Evolutionary conservation across 2,113 vertebrate genomes (phyloP).

Genomic region (Pangasianodon hypophthalmus): DNA sequence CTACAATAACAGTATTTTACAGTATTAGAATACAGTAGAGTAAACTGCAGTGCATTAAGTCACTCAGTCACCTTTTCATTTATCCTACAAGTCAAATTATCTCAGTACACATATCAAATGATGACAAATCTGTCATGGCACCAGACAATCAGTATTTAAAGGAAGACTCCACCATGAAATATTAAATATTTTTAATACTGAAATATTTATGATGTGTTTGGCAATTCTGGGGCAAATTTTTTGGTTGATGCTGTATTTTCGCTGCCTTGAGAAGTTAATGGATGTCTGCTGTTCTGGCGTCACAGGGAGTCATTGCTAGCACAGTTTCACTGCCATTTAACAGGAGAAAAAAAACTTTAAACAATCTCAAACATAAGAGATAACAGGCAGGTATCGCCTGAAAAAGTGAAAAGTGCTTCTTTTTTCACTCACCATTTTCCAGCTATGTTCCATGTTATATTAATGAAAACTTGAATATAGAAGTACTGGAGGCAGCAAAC

Average conservation of each 20-base stretch:
- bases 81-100: neutral
- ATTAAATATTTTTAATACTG: neutral
- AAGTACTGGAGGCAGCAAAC: neutral
- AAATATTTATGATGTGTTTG: neutral
- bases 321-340: neutral
- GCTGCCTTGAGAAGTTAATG: neutral
- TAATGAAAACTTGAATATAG: neutral
- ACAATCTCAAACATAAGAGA: neutral
- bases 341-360: neutral
- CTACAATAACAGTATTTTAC: constrained; percentile 60
- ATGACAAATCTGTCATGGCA: neutral
- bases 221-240: neutral
- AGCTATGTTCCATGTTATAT: neutral
- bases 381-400: neutral
- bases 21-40: neutral
- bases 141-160: neutral
- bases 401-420: neutral
- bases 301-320: no score
- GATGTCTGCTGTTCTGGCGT: neutral
- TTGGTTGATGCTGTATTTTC: neutral
- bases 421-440: neutral
- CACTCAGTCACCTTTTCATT: neutral
- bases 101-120: neutral
- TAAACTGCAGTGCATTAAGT: neutral
- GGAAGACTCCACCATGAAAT: neutral